Evolutionary conservation across 1,140 invertebrate genomes (phyloP).

Genomic region (Panagrolaimus sp.): DNA sequence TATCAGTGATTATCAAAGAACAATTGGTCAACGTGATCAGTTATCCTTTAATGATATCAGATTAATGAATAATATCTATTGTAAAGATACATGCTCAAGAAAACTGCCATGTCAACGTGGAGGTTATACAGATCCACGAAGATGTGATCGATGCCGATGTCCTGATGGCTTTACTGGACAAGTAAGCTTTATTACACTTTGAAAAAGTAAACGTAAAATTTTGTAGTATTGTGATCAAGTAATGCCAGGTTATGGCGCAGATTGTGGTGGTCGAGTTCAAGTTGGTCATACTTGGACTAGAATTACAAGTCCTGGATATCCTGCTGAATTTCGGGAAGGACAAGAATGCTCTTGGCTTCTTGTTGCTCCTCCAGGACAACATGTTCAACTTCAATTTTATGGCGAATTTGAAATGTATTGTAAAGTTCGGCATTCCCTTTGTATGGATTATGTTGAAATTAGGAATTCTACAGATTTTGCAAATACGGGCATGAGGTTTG

Average conservation of each 20-base stretch:
- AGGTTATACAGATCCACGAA: conserved; percentile 56
- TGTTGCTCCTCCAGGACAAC: conserved; percentile 47
- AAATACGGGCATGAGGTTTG: conserved; percentile 59
- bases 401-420: conserved; percentile 59
- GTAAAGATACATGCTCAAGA: conserved; percentile 45
- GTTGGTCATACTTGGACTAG: conserved; percentile 40
- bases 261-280: conserved; percentile 52
- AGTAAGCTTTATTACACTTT: conserved; percentile 17
- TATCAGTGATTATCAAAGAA: conserved; percentile 57
- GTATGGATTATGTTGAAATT: conserved; percentile 59
- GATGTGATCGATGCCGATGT: conserved; percentile 56
- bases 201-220: conserved; percentile 16
- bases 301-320: conserved; percentile 53
- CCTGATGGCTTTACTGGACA: conserved; percentile 58
- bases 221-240: conserved; percentile 54
- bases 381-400: conserved; percentile 53
- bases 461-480: conserved; percentile 58
- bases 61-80: conserved; percentile 59
- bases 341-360: conserved; percentile 59
- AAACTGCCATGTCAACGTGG: conserved; percentile 56
- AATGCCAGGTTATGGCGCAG: conserved; percentile 57
- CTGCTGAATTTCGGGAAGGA: conserved; percentile 54
- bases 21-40: conserved; percentile 56
- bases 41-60: conserved; percentile 59
- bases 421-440: conserved; percentile 54